Base-by-base conservation (phyloP, 1,140 invertebrate genomes). In the Drosophila rhopaloa region DNA sequence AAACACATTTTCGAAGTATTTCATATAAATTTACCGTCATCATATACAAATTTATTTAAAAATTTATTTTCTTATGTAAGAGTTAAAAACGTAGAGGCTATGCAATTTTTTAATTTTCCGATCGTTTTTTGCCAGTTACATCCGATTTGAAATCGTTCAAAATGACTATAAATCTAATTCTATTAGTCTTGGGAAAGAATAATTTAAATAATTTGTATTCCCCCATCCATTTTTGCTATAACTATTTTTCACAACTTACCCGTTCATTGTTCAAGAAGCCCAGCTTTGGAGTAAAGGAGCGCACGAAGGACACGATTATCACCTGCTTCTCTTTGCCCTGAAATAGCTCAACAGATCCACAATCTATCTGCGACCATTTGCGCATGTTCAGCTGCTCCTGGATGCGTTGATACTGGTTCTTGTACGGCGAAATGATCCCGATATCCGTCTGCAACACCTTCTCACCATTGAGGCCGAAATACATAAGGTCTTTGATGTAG, bases 261-360 rank as follows among this genome's bases (percentile, higher is more conserved):
- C 96, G 95, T 82, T 94, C 94, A 93, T 95, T 95, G 13, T 93
- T 94, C 8, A 96, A 93, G 81, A 97, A 97, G 11, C 96, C 96
- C 29, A 97, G 92, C 37, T 94, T 93, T 67, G 93, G 85, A 53
- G 93, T 93, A 73, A 95, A 93, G 1, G 94, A 95, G 70, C 96
- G 93, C 11, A 97, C 97, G 2, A 97, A 97, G 0, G 96, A 95
- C 27, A 97, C 94, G 24, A 98, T 95, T 9, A 98, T 97, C 1
- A 96, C 95, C 32, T 95, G 92, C 79, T 95, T 95, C 92, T 98
- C 97, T 76, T 96, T 95, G 1, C 97, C 97, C 92, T 98, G 97
- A 92, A 97, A 98, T 13, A 95, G 94, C 92, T 98, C 97, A 4
- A 97, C 96, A 0, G 97, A 97, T 2, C 97, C 97, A 13, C 97